Base-by-base conservation (phyloP, 2,797 vertebrate species). In the Margarornis squamiger region DNA sequence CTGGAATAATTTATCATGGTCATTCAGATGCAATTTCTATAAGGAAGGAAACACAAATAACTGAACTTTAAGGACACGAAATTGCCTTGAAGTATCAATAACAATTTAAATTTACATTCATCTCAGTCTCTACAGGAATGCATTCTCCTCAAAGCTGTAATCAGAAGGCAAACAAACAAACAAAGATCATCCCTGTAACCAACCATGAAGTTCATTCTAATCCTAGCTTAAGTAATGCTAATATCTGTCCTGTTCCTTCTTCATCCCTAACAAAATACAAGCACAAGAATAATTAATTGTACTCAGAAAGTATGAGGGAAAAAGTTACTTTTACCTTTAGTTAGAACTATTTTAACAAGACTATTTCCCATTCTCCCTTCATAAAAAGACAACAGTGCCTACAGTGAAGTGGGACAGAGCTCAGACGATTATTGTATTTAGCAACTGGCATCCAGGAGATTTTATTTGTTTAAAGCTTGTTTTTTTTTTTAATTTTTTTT, bases 21-120 rank as follows among this genome's bases (percentile, higher is more conserved):
- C 82, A 67, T 95, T 95, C 77, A 92, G 74, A 94, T 27, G 9
- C 68, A 94, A 95, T 90, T 95, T 95, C 85, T 90, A 29, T 87
- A 80, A 88, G 65, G 74, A 91, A 88, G 43, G 87, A 94, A 94
- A 84, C 22, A 84, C 46, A 90, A 95, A 83, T 24, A 86, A 49
- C 14, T 90, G 62, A 95, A 90, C 18, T 91, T 96, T 62, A 75
- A 76, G 68, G 88, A 66, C 66, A 90, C 49, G 73, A 95, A 93
- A 91, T 66, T 76, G 48, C 74, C 77, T 75, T 51, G 39, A 94
- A 89, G 32, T 39, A 83, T 83, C 91, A 94, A 95, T 91, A 94
- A 58, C 30, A 67, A 77, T 88, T 95, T 94, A 88, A 23, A 74
- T 84, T 75, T 86, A 68, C 54, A 87, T 92, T 92, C 41, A 6